These are phyloP conservation scores for Xiphias gladius DNA, from an alignment of 2,113 vertebrate genomes.

Conservation along the genomic window DNA sequence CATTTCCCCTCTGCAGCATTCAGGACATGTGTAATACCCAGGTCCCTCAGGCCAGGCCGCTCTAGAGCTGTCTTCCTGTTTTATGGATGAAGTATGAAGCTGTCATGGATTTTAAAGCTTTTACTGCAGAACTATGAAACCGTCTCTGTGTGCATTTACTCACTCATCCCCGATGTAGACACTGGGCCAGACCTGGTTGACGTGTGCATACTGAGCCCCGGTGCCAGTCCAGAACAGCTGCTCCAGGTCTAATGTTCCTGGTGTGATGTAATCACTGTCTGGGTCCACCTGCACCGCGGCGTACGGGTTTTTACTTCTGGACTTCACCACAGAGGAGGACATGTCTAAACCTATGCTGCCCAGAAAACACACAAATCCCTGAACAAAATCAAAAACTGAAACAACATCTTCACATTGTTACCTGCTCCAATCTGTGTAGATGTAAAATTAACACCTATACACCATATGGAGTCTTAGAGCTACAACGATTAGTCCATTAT, in stretches of 20 bases:
- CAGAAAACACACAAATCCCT: slow-evolving; percentile 21
- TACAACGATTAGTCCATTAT: too few species aligned
- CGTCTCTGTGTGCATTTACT: slow-evolving; percentile 76
- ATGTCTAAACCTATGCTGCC: slow-evolving; percentile 45
- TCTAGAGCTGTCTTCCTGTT: slow-evolving; percentile 91
- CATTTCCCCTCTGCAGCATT: slow-evolving; percentile 91
- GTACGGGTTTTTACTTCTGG: slow-evolving; percentile 81
- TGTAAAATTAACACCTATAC: background rate
- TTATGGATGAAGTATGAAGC: too few species aligned
- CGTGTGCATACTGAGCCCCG: slow-evolving; percentile 86
- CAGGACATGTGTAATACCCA: slow-evolving; percentile 92
- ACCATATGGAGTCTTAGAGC: background rate
- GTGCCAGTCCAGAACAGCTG: slow-evolving; percentile 89
- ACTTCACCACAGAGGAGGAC: slow-evolving; percentile 58
- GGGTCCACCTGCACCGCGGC: slow-evolving; percentile 84
- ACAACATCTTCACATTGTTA: background rate
- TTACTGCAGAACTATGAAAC: background rate
- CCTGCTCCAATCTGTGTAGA: background rate
- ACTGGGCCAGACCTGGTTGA: slow-evolving; percentile 92
- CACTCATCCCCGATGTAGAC: slow-evolving; percentile 95
- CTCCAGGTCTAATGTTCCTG: slow-evolving; percentile 92
- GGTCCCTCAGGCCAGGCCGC: slow-evolving; percentile 86
- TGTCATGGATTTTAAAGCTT: background rate
- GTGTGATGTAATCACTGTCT: slow-evolving; percentile 90
- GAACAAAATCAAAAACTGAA: background rate